Conservation (phyloP, 2,113 vertebrate species). For the Notothenia rossii region DNA sequence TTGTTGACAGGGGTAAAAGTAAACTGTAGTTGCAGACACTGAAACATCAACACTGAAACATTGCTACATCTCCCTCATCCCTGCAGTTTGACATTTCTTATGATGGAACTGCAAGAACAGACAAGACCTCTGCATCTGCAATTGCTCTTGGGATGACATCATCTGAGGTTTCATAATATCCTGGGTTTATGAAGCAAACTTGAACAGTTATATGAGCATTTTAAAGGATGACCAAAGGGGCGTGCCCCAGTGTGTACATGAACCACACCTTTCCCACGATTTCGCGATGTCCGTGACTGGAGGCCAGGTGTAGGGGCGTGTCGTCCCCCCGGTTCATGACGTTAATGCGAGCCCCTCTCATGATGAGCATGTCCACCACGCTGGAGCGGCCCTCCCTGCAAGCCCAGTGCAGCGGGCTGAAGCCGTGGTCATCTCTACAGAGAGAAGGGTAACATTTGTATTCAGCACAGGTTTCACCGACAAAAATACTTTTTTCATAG, state of each 20-base stretch:
- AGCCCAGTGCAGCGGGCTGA: slow-evolving; percentile 98
- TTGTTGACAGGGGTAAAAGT: too few species aligned
- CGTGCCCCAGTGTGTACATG: slow-evolving; percentile 5
- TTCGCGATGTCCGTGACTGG: slow-evolving; percentile 95
- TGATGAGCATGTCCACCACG: slow-evolving; percentile 98
- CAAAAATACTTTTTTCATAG: slow-evolving; percentile 4
- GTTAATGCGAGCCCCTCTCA: slow-evolving; percentile 97
- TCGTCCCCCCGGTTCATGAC: slow-evolving; percentile 98
- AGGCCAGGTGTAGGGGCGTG: slow-evolving; percentile 93
- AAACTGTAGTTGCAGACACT: background rate
- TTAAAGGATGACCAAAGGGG: background rate
- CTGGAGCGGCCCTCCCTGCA: slow-evolving; percentile 94
- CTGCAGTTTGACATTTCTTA: slow-evolving; percentile 8
- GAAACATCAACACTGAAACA: slow-evolving; percentile 1
- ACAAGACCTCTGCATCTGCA: slow-evolving; percentile 32
- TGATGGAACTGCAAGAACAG: slow-evolving; percentile 56
- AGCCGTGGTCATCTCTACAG: slow-evolving; percentile 95
- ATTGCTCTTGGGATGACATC: slow-evolving; percentile 23
- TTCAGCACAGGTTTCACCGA: slow-evolving; percentile 2
- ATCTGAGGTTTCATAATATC: slow-evolving; percentile 56
- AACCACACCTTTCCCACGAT: slow-evolving; percentile 94
- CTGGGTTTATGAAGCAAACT: slow-evolving; percentile 22
- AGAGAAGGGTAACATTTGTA: background rate
- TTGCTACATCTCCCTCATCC: background rate
- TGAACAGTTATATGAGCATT: slow-evolving; percentile 1